Percentiles rank a stretch among this genome's conserved stretches.
Evolutionary conservation across 2,797 vertebrate genomes (phyloP).

Genomic region (Platyrinchus mystaceus): DNA sequence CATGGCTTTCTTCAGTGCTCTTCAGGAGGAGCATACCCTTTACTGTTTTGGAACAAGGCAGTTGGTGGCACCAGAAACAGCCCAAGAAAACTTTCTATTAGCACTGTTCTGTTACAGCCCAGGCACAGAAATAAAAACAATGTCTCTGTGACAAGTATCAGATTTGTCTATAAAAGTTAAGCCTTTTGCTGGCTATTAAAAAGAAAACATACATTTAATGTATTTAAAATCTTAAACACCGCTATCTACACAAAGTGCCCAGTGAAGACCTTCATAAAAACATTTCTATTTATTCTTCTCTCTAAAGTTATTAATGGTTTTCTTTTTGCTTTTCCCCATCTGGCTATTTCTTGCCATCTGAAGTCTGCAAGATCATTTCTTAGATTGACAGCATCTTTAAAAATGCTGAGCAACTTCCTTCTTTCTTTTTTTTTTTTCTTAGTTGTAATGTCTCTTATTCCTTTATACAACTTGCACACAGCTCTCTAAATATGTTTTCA

Average conservation of each 20-base stretch:
- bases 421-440: neutral
- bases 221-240: neutral
- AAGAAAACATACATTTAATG: neutral
- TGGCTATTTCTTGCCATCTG: neutral
- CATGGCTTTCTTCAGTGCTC: neutral
- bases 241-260: neutral
- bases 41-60: neutral
- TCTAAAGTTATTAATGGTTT: neutral
- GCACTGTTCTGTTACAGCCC: neutral
- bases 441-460: neutral
- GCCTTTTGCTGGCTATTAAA: neutral
- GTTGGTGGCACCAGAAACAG: neutral
- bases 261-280: neutral
- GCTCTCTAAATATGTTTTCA: slow-evolving; percentile 22
- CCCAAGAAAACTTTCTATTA: neutral
- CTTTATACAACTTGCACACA: neutral
- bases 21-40: neutral
- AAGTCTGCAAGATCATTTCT: neutral
- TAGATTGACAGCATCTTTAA: neutral
- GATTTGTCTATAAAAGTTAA: neutral
- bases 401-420: slow-evolving; percentile 12
- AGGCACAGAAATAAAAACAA: neutral
- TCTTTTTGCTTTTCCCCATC: neutral
- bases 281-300: neutral
- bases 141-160: neutral